phyloP scores from a whole-genome alignment of 1,140 invertebrate genomes.

The Drosophila orosa region DNA sequence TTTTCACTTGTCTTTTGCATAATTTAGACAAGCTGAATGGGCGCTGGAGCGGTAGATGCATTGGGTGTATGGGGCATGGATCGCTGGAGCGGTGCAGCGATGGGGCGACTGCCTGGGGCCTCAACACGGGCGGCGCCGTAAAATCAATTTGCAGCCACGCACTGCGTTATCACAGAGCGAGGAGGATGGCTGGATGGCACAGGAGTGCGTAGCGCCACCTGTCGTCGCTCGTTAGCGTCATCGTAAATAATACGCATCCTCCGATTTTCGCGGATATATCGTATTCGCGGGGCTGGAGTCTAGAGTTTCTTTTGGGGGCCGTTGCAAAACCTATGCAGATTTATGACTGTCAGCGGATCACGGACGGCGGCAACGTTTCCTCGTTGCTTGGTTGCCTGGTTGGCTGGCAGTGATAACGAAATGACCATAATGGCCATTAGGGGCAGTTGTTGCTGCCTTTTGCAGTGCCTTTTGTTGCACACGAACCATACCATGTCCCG shows the following conservation, averaged over 20 bases:
- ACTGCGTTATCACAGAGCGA: slow-evolving; percentile 63
- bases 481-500: slow-evolving; percentile 52
- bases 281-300: background rate
- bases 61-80: slow-evolving; percentile 1
- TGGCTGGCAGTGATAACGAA: slow-evolving; percentile 65
- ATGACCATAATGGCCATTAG: slow-evolving; percentile 80
- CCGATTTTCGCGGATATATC: slow-evolving; percentile 11
- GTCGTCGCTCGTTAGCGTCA: slow-evolving; percentile 81
- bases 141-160: slow-evolving; percentile 79
- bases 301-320: slow-evolving; percentile 24
- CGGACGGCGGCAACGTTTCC: slow-evolving; percentile 56
- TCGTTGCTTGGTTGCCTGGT: slow-evolving; percentile 40
- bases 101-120: slow-evolving; percentile 38
- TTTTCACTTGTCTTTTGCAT: slow-evolving; percentile 81
- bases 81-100: slow-evolving; percentile 1
- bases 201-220: slow-evolving; percentile 62
- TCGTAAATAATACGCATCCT: slow-evolving; percentile 76
- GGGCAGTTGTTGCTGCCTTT: slow-evolving; percentile 53
- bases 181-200: slow-evolving; percentile 29
- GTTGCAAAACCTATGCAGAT: slow-evolving; percentile 77
- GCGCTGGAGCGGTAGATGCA: slow-evolving; percentile 21
- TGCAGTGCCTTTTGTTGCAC: slow-evolving; percentile 53
- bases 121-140: slow-evolving; percentile 74
- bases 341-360: slow-evolving; percentile 70
- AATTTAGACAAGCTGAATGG: slow-evolving; percentile 66